These are phyloP conservation scores for Crocallis elinguaria DNA, from an alignment of 2,888 invertebrate genomes.

Conservation along the genomic window DNA sequence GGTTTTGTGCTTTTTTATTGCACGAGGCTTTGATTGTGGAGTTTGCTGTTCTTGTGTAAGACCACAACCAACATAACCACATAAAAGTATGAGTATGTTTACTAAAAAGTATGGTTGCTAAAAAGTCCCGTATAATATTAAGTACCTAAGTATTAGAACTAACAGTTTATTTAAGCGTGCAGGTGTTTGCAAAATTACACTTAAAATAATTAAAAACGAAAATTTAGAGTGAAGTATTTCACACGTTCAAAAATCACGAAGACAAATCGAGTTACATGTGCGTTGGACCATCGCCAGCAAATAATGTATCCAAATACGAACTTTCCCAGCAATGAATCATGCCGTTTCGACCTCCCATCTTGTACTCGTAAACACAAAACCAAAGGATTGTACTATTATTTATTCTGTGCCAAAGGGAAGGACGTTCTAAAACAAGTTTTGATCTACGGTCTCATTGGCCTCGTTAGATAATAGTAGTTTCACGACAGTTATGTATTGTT, in stretches of 20 bases:
- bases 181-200: too few relatives aligned
- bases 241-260: constrained; percentile 22
- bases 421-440: constrained; percentile 29
- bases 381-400: too few relatives aligned
- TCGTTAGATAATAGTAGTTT: constrained; percentile 18
- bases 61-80: too few relatives aligned
- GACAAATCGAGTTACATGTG: constrained; percentile 31
- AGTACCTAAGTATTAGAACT: too few relatives aligned
- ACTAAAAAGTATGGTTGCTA: too few relatives aligned
- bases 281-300: constrained; percentile 46
- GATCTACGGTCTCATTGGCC: constrained; percentile 13
- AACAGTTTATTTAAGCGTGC: too few relatives aligned
- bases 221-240: too few relatives aligned
- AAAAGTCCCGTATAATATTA: too few relatives aligned
- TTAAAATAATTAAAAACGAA: not conserved
- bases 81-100: too few relatives aligned
- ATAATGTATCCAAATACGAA: constrained; percentile 43
- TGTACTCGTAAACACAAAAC: constrained; percentile 27
- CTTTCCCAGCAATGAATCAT: constrained; percentile 47
- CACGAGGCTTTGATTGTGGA: not conserved
- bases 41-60: not conserved
- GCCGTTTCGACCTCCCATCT: constrained; percentile 37
- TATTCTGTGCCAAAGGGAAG: constrained; percentile 23
- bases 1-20: not conserved
- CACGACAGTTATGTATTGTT: constrained; percentile 27